phyloP scores from a whole-genome alignment of 2,797 vertebrate species.

The Rhinophrynus dorsalis region DNA sequence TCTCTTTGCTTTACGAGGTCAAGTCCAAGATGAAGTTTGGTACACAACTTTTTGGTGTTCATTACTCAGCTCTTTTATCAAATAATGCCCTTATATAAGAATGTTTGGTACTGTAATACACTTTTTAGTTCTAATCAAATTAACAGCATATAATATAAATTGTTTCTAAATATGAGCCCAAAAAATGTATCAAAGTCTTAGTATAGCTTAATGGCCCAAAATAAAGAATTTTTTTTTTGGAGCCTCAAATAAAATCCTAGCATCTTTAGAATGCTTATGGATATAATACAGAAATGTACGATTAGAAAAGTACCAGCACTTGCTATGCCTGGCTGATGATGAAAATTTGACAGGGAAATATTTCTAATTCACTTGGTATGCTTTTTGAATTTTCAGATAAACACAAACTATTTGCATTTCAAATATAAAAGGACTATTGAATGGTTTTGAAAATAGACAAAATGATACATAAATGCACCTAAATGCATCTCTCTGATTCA shows the following conservation, averaged over 20 bases:
- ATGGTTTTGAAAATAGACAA: constrained; percentile 23
- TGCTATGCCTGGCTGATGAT: constrained; percentile 12
- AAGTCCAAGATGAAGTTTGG: too few relatives aligned
- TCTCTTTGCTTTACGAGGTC: too few relatives aligned
- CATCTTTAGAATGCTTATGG: constrained; percentile 9
- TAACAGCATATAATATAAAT: too few relatives aligned
- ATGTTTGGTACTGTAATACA: too few relatives aligned
- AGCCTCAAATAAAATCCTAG: constrained; percentile 13
- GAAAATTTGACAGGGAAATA: constrained; percentile 38
- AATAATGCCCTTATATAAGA: too few relatives aligned
- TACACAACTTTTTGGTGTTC: too few relatives aligned
- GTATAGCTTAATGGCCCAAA: too few relatives aligned
- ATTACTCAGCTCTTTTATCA: too few relatives aligned
- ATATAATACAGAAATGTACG: constrained; percentile 22
- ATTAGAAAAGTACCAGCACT: constrained; percentile 28
- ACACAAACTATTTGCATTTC: constrained; percentile 42
- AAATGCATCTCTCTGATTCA: constrained; percentile 40
- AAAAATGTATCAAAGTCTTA: too few relatives aligned
- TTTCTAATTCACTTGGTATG: constrained; percentile 21
- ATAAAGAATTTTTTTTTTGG: too few relatives aligned
- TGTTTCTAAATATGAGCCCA: too few relatives aligned
- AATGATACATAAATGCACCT: constrained; percentile 48
- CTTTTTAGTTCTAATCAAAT: too few relatives aligned
- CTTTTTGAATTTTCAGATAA: constrained; percentile 45
- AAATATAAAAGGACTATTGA: constrained; percentile 22